Evolutionary conservation across 2,888 invertebrate species (phyloP).

Genomic region (Eupsilia transversa): DNA sequence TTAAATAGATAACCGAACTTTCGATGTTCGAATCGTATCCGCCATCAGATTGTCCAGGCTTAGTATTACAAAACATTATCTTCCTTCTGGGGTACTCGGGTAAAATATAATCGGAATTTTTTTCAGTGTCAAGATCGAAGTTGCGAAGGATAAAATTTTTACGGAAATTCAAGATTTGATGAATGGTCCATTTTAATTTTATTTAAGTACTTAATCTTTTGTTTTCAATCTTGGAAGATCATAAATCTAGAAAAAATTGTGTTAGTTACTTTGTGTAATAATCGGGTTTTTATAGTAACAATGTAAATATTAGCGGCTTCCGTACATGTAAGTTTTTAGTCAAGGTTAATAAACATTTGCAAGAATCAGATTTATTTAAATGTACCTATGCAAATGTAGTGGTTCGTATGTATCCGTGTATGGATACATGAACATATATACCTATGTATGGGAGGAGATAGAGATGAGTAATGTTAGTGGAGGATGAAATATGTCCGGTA

Average conservation of each 20-base stretch:
- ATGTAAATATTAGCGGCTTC: constrained; percentile 59
- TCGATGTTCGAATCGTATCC: not conserved
- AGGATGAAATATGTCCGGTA: constrained; percentile 39
- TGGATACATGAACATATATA: not conserved
- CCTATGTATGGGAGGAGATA: constrained; percentile 11
- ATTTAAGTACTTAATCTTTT: constrained; percentile 5
- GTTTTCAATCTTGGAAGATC: constrained; percentile 22
- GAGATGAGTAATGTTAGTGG: constrained; percentile 48
- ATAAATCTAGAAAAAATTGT: constrained; percentile 4
- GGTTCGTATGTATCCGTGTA: constrained; percentile 16
- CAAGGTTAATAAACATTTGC: constrained; percentile 58
- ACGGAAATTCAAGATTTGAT: no score
- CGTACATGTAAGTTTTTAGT: constrained; percentile 39
- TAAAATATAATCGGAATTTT: not conserved
- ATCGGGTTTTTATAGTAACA: constrained; percentile 16
- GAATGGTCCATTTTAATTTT: not conserved
- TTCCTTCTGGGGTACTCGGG: no score
- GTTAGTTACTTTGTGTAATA: not conserved
- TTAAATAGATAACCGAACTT: not conserved
- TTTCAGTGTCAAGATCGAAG: not conserved
- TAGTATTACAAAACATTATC: no score
- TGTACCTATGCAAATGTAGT: constrained; percentile 48
- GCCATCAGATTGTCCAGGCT: not conserved
- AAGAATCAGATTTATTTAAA: constrained; percentile 42
- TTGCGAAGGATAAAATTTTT: not conserved